A percentile compares a stretch with the other conserved stretches of the same genome.
These are phyloP conservation scores for Pelmatolapia mariae DNA, from an alignment of 2,113 vertebrate species.

Conservation along the genomic window DNA sequence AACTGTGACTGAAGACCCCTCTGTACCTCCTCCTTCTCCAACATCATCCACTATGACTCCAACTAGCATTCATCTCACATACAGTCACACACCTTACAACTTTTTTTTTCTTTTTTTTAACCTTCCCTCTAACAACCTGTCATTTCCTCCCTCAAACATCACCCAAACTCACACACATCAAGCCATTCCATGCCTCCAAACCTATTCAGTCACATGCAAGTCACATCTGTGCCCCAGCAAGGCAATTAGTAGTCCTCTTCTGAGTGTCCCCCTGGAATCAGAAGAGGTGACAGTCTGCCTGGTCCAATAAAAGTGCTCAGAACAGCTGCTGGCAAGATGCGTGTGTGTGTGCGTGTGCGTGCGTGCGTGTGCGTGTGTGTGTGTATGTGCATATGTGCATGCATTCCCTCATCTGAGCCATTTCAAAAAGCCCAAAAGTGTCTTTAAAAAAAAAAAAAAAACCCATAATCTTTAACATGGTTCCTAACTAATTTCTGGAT, in stretches of 20 bases:
- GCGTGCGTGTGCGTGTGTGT: not conserved
- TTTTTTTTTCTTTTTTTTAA: not conserved
- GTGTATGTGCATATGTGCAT: not conserved
- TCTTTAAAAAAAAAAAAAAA: not conserved
- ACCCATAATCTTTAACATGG: not conserved
- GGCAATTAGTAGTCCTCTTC: constrained; percentile 54
- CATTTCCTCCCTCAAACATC: not conserved
- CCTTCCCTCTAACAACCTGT: not conserved
- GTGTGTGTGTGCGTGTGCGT: not conserved
- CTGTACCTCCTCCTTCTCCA: not conserved
- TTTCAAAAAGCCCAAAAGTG: not conserved
- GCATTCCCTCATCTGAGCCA: not conserved
- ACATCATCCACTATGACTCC: not conserved
- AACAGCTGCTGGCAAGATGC: constrained; percentile 4
- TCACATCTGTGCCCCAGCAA: constrained; percentile 46
- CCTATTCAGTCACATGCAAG: constrained; percentile 16
- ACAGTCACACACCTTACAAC: not conserved
- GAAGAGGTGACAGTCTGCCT: constrained; percentile 33
- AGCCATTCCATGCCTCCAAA: not conserved
- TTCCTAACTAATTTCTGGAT: not conserved
- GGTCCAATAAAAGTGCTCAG: constrained; percentile 12
- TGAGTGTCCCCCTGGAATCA: constrained; percentile 28
- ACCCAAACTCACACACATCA: not conserved
- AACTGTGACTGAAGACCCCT: not conserved
- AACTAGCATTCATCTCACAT: not conserved